Evolutionary conservation across 2,113 vertebrate species (phyloP), one percentile per base, ranked within the genome.

Genomic region (Gallinago undulata): DNA sequence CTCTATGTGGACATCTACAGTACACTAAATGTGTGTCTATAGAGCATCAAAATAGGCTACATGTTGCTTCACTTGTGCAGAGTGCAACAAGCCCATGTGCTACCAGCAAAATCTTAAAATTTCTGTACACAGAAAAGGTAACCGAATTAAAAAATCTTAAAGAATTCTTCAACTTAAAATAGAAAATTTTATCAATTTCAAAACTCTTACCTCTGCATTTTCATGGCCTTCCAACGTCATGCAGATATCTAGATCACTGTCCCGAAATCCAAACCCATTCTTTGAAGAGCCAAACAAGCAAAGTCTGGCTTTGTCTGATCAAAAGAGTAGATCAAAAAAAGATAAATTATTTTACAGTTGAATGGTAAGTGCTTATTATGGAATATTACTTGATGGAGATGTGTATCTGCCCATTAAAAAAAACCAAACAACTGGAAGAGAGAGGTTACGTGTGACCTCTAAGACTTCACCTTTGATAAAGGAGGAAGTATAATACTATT

Each of bases 251-350:
- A 99, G 98, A 97, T 99, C 99, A 50, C 99, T 99, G 98, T 99
- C 99, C 15, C 99, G 99, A 97, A 99, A 99, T 45, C 99, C 99
- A 96, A 99, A 99, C 47, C 99, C 99, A 72, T 99, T 99, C 97
- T 99, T 99, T 47, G 99, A 99, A 85, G 99, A 99, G n/a, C 99
- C 99, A 94, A 99, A 99, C 92, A 99, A 98, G 84, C 99, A 99
- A 84, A 99, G 98, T 94, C 99, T 99, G 87, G 99, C 99, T 97
- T 99, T 99, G 77, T 99, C 99, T 99, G 96, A 97, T 51, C 28
- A 93, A 95, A 89, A 79, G 70, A 82, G 70, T 4, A 94, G 75
- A 93, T 6, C 60, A 56, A 89, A 92, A 88, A 53, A 41, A 30
- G 15, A 51, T 21, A 56, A 60, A n/a, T 19, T 87, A 3, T 62